Conservation (phyloP, 2,113 vertebrate species). For the Chitala chitala region DNA sequence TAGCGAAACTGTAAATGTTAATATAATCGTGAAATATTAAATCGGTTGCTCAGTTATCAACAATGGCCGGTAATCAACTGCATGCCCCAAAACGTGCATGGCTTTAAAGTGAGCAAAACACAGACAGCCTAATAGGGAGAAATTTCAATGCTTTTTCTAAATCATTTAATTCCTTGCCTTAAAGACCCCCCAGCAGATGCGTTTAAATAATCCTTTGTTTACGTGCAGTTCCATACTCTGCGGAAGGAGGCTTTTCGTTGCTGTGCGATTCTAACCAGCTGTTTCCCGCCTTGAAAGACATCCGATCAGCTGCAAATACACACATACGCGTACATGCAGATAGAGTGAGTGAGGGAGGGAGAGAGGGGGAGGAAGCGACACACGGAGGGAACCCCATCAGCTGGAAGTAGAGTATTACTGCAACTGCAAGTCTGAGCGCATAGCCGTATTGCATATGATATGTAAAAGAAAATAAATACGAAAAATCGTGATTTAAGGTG, state of each 20-base stretch:
- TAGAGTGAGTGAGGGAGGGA: slow-evolving; percentile 52
- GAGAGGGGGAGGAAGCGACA: slow-evolving; percentile 60
- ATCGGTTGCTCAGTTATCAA: too few species aligned
- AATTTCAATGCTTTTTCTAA: too few species aligned
- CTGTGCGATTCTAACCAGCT: slow-evolving; percentile 88
- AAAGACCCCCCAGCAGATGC: background rate
- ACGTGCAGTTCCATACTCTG: slow-evolving; percentile 77
- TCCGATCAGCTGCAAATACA: slow-evolving; percentile 81
- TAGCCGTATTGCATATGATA: slow-evolving; percentile 52
- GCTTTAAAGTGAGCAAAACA: too few species aligned
- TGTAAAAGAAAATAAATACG: slow-evolving; percentile 32
- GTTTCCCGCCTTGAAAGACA: slow-evolving; percentile 97
- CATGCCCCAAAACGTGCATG: background rate
- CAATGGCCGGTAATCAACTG: too few species aligned
- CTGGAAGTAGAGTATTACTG: slow-evolving; percentile 75
- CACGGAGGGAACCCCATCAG: slow-evolving; percentile 77
- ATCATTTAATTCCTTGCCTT: too few species aligned
- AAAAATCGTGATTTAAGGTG: background rate
- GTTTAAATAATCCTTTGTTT: slow-evolving; percentile 84
- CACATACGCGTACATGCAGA: slow-evolving; percentile 63
- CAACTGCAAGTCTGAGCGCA: too few species aligned
- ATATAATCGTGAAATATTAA: too few species aligned
- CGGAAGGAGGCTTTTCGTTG: slow-evolving; percentile 73
- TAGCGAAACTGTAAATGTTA: too few species aligned
- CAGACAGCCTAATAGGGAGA: too few species aligned